Conservation (phyloP, 2,113 vertebrate species). For the Sisor rabdophorus region DNA sequence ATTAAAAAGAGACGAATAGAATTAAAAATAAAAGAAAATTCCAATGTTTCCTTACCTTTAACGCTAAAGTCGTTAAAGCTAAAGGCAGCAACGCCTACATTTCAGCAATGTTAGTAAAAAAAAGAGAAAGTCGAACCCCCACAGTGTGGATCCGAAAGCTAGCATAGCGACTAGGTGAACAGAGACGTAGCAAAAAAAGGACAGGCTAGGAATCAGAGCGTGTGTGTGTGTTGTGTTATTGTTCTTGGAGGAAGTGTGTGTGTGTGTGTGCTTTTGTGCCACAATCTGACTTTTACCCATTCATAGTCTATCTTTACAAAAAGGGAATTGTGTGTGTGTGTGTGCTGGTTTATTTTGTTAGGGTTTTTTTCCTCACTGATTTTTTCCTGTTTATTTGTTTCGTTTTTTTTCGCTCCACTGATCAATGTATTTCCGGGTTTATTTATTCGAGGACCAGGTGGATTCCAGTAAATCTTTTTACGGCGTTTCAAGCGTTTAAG, state of each 20-base stretch:
- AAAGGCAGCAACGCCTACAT: background rate
- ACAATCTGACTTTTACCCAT: conserved; percentile 24
- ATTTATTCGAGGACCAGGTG: conserved; percentile 28
- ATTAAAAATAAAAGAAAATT: background rate
- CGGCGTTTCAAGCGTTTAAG: conserved; percentile 49
- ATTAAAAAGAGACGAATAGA: background rate
- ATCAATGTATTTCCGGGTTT: no score
- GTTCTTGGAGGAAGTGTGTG: conserved; percentile 12
- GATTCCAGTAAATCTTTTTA: conserved; percentile 41
- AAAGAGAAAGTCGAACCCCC: no score
- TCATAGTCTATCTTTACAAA: conserved; percentile 12
- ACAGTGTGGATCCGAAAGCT: no score
- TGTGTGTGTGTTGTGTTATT: background rate
- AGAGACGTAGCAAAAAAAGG: conserved; percentile 34
- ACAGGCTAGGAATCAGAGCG: background rate
- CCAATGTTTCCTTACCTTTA: background rate
- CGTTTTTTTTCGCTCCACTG: no score
- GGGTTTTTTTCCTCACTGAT: background rate
- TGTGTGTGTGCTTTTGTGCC: conserved; percentile 25
- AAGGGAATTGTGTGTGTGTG: background rate
- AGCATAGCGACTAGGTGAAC: background rate
- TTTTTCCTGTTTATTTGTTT: conserved; percentile 33
- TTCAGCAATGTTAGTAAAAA: background rate
- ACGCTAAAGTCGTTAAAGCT: background rate
- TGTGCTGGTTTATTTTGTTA: background rate